Conservation (phyloP, 2,797 vertebrate species). For the Hafferia zeledoni region DNA sequence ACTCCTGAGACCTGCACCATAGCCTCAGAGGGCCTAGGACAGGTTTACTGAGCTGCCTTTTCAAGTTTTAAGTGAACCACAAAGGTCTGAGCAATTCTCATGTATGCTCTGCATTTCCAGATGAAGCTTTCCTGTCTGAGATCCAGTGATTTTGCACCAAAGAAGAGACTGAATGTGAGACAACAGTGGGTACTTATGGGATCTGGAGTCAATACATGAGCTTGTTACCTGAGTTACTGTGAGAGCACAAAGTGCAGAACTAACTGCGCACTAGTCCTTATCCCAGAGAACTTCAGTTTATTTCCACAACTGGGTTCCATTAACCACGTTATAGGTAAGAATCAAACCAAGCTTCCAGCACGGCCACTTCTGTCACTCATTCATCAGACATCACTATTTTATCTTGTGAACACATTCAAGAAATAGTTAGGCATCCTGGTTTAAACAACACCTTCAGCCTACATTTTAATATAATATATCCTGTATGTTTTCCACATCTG, state of each 20-base stretch:
- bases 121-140: not conserved
- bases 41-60: not conserved
- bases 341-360: not conserved
- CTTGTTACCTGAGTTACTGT: not conserved
- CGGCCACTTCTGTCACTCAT: not conserved
- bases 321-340: not conserved
- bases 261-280: not conserved
- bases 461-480: not conserved
- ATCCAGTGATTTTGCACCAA: not conserved
- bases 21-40: not conserved
- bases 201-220: not conserved
- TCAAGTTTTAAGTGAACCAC: not conserved
- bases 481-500: not conserved
- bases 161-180: not conserved
- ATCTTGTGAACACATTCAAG: not conserved
- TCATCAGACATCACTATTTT: not conserved
- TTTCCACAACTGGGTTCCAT: not conserved
- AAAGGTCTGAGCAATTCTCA: not conserved
- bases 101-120: not conserved
- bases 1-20: not conserved
- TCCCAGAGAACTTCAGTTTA: not conserved
- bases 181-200: not conserved
- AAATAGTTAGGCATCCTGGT: not conserved
- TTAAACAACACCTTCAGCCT: not conserved
- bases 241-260: not conserved